Percentiles rank a stretch among this genome's conserved stretches.
These are phyloP conservation scores for Criorhina ranunculi DNA, from an alignment of 2,888 invertebrate species.

Conservation along the genomic window DNA sequence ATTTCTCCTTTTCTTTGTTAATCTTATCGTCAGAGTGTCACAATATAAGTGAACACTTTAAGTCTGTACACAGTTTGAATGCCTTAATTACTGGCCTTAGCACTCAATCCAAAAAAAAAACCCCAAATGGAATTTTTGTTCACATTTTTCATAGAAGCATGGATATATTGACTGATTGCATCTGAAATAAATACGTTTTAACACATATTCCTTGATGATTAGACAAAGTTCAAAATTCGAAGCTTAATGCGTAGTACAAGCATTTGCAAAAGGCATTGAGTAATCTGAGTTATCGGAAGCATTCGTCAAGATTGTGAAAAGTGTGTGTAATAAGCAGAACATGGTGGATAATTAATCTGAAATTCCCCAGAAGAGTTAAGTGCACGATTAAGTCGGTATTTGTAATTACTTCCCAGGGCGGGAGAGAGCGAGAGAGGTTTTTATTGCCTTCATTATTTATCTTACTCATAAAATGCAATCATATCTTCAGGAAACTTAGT, in stretches of 20 bases:
- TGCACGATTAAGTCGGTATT: slow-evolving; percentile 25
- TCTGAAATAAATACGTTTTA: too few relatives aligned
- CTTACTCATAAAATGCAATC: too few relatives aligned
- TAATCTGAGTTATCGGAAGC: background rate
- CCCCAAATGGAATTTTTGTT: background rate
- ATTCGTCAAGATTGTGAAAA: background rate
- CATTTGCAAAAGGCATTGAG: background rate
- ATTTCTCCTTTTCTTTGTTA: background rate
- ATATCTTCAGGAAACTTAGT: too few relatives aligned
- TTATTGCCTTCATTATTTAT: too few relatives aligned
- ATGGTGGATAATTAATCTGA: slow-evolving; percentile 27
- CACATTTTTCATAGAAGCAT: too few relatives aligned
- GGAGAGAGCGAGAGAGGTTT: too few relatives aligned
- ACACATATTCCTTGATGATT: background rate
- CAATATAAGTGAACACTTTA: background rate
- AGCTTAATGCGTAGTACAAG: background rate
- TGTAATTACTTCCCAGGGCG: slow-evolving; percentile 25
- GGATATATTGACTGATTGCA: slow-evolving; percentile 10
- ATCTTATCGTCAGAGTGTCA: slow-evolving; percentile 11
- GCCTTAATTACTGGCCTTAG: background rate
- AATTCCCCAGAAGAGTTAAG: slow-evolving; percentile 12
- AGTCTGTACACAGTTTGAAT: background rate
- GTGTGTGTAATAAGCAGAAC: slow-evolving; percentile 8
- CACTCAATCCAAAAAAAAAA: background rate
- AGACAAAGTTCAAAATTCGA: slow-evolving; percentile 2